Conservation (phyloP, 2,888 invertebrate genomes). For the Diploptera punctata region DNA sequence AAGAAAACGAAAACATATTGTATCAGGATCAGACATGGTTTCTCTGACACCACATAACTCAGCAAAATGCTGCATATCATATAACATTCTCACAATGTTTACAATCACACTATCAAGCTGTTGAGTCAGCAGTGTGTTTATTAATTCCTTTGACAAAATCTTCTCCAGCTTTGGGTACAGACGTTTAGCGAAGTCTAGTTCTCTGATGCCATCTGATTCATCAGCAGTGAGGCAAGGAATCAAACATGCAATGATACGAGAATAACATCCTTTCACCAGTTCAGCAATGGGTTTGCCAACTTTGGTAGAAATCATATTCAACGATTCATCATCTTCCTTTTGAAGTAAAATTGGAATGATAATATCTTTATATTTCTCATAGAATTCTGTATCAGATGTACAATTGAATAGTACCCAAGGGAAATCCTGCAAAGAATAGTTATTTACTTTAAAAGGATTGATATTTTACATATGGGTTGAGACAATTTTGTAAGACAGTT, state of each 20-base stretch:
- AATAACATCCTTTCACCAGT: conserved; percentile 44
- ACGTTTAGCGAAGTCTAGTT: conserved; percentile 48
- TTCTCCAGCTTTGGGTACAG: conserved; percentile 49
- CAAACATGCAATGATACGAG: conserved; percentile 42
- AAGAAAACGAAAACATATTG: conserved; percentile 56
- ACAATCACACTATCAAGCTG: conserved; percentile 52
- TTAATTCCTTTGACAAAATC: conserved; percentile 51
- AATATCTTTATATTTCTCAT: conserved; percentile 52
- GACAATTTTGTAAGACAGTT: too few relatives aligned
- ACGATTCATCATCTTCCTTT: conserved; percentile 48
- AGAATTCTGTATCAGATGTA: conserved; percentile 54
- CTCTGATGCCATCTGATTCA: conserved; percentile 47
- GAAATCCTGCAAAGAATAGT: conserved; percentile 50
- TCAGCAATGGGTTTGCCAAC: conserved; percentile 42
- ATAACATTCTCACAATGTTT: conserved; percentile 50
- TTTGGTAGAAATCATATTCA: conserved; percentile 49
- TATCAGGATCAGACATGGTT: conserved; percentile 52
- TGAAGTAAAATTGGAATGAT: conserved; percentile 56
- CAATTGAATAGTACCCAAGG: conserved; percentile 53
- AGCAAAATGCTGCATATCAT: conserved; percentile 50
- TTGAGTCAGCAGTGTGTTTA: conserved; percentile 46
- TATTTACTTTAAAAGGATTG: too few relatives aligned
- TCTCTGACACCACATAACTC: conserved; percentile 49
- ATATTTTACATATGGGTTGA: too few relatives aligned
- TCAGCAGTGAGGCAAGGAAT: conserved; percentile 46